Conservation (phyloP, 1,140 invertebrate genomes). For the Leptestheria dahalacensis region DNA sequence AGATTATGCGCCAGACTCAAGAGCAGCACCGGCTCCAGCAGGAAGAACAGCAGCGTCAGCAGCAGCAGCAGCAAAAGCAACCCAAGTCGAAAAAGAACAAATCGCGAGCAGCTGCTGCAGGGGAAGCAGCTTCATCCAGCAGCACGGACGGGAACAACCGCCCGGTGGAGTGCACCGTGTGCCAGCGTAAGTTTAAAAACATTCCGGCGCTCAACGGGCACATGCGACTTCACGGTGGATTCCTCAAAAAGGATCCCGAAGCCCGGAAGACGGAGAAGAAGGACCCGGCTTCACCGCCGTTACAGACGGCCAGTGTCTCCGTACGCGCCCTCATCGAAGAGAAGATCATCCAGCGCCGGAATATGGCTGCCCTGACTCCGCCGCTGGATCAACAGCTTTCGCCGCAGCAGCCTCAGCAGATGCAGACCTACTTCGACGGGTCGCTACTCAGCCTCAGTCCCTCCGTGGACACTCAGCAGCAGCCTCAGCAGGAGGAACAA, state of each 20-base stretch:
- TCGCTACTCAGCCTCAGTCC: neutral
- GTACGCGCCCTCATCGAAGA: slow-evolving; percentile 76
- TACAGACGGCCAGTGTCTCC: slow-evolving; percentile 74
- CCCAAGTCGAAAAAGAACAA: slow-evolving; percentile 6
- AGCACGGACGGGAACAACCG: slow-evolving; percentile 17
- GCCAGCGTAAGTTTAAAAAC: slow-evolving; percentile 89
- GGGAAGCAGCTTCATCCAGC: slow-evolving; percentile 15
- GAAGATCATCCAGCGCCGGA: slow-evolving; percentile 71
- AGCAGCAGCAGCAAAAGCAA: slow-evolving; percentile 17
- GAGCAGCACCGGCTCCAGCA: slow-evolving; percentile 20
- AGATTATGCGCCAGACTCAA: slow-evolving; percentile 58
- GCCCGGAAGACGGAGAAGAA: slow-evolving; percentile 38
- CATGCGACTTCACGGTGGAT: slow-evolving; percentile 90
- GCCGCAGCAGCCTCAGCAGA: neutral
- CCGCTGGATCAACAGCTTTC: neutral
- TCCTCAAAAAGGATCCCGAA: slow-evolving; percentile 70
- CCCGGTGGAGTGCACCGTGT: slow-evolving; percentile 84
- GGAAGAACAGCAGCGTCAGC: slow-evolving; percentile 24
- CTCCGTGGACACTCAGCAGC: neutral
- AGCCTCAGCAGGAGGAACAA: neutral
- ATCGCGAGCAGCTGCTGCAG: slow-evolving; percentile 15
- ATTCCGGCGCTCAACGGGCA: slow-evolving; percentile 92
- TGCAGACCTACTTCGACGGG: neutral
- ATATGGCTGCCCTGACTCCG: slow-evolving; percentile 22
- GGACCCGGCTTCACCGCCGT: slow-evolving; percentile 54